Conservation (phyloP, 2,888 invertebrate species). For the Dolichopus griseipennis region DNA sequence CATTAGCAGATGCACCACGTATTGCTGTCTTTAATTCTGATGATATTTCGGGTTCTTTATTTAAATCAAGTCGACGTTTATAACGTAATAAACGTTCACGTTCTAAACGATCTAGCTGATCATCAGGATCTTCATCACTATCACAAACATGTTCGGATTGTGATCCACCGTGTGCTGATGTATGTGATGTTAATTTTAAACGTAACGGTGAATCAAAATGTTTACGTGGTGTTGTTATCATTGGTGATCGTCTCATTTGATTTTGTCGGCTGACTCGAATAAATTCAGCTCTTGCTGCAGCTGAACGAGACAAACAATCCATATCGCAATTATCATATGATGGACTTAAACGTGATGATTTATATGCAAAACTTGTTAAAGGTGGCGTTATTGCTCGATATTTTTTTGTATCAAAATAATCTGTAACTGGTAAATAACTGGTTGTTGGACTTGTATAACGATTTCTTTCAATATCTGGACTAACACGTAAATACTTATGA, state of each 20-base stretch:
- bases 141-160: not conserved
- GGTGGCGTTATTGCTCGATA: not conserved
- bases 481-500: not conserved
- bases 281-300: not conserved
- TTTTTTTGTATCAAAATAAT: not conserved
- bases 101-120: not conserved
- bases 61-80: conserved; percentile 44
- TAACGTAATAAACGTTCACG: not conserved
- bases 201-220: not conserved
- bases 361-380: not conserved
- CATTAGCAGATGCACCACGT: conserved; percentile 66
- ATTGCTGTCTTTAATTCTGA: conserved; percentile 47
- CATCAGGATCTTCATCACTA: not conserved
- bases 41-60: conserved; percentile 44
- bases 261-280: not conserved
- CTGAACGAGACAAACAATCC: conserved; percentile 1
- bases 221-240: not conserved
- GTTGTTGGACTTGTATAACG: conserved; percentile 1
- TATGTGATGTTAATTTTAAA: conserved; percentile 6
- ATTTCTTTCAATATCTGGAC: not conserved
- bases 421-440: not conserved
- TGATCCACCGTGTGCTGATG: not conserved
- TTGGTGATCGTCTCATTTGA: not conserved
- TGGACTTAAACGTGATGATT: not conserved
- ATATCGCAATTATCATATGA: not conserved